Evolutionary conservation across 2,797 vertebrate species (phyloP).

Genomic region (Hapalemur alaotrensis): DNA sequence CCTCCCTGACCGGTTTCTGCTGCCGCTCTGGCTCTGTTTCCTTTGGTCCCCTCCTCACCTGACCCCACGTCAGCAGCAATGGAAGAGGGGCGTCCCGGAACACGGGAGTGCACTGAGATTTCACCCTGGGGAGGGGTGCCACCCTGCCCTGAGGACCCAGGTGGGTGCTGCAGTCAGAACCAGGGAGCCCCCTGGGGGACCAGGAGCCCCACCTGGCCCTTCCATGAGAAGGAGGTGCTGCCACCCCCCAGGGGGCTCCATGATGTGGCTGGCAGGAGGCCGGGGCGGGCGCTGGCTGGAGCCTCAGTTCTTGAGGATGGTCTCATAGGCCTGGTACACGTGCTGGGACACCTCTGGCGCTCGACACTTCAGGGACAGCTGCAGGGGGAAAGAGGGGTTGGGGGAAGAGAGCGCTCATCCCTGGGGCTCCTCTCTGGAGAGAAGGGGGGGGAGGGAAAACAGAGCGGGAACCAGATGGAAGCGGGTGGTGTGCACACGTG

Average conservation of each 20-base stretch:
- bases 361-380: constrained; percentile 96
- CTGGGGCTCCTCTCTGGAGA: background rate
- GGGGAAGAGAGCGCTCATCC: background rate
- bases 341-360: constrained; percentile 94
- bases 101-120: background rate
- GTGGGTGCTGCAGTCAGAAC: background rate
- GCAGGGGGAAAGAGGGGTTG: background rate
- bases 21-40: background rate
- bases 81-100: background rate
- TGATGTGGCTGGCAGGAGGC: background rate
- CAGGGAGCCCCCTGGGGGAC: background rate
- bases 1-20: background rate
- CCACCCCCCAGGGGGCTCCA: constrained; percentile 20
- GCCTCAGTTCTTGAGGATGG: constrained; percentile 94
- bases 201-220: background rate
- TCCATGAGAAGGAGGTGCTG: background rate
- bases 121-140: background rate
- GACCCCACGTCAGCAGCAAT: constrained; percentile 46
- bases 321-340: constrained; percentile 94
- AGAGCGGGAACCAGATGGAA: background rate
- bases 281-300: background rate
- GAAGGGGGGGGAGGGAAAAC: background rate
- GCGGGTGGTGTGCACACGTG: background rate
- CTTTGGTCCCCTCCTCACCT: constrained; percentile 3
- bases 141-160: background rate